phyloP scores from a whole-genome alignment of 1,140 invertebrate species.

The Zaprionus inermis region DNA sequence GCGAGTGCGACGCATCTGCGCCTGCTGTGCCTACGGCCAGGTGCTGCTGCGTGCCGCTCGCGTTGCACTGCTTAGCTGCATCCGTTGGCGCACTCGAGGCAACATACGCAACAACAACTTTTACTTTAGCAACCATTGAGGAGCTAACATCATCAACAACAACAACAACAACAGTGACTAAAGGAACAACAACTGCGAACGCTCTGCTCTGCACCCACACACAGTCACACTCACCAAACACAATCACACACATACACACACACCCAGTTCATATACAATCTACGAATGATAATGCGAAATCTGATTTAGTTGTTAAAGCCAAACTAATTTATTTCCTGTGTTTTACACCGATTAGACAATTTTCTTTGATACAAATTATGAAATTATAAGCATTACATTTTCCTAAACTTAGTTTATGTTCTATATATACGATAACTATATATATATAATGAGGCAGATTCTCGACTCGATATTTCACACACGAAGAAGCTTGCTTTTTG shows the following conservation, averaged over 20 bases:
- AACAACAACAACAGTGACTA: slow-evolving; percentile 14
- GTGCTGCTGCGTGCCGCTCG: slow-evolving; percentile 61
- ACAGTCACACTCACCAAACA: background rate
- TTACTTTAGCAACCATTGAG: slow-evolving; percentile 72
- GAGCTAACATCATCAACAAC: slow-evolving; percentile 10
- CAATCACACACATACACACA: slow-evolving; percentile 12
- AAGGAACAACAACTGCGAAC: slow-evolving; percentile 9
- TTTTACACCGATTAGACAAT: slow-evolving; percentile 79
- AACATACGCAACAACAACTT: slow-evolving; percentile 75
- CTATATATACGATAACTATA: slow-evolving; percentile 8
- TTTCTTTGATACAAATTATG: slow-evolving; percentile 68
- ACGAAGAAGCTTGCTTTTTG: background rate
- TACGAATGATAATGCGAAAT: slow-evolving; percentile 59
- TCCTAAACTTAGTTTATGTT: slow-evolving; percentile 28
- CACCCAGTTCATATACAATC: slow-evolving; percentile 15
- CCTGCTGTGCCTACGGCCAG: slow-evolving; percentile 73
- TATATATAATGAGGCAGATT: slow-evolving; percentile 4
- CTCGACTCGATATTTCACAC: slow-evolving; percentile 1
- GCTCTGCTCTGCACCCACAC: slow-evolving; percentile 30
- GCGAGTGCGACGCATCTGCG: slow-evolving; percentile 66
- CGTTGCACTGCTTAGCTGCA: slow-evolving; percentile 71
- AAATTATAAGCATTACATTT: slow-evolving; percentile 62
- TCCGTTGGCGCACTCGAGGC: slow-evolving; percentile 73
- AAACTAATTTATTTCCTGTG: slow-evolving; percentile 75
- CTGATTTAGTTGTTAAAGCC: slow-evolving; percentile 64